Evolutionary conservation across 1,140 invertebrate species (phyloP).

Genomic region (Coelopa frigida): DNA sequence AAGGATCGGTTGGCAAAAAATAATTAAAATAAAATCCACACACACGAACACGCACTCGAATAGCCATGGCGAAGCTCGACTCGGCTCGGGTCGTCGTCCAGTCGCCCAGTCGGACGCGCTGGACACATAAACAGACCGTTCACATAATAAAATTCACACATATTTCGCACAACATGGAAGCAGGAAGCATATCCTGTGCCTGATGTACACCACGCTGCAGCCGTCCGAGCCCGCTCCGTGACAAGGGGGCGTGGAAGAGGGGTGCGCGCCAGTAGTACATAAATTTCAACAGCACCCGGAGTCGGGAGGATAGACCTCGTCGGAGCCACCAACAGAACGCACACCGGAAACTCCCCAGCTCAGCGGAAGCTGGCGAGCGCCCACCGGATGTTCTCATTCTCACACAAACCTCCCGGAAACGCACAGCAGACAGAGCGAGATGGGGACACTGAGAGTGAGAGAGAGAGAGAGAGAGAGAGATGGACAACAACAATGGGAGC

Average conservation of each 20-base stretch:
- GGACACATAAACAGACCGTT: constrained; percentile 31
- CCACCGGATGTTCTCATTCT: no score
- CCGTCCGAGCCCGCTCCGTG: no score
- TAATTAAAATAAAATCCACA: constrained; percentile 16
- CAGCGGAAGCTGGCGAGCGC: no score
- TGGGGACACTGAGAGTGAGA: background rate
- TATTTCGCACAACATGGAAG: constrained; percentile 33
- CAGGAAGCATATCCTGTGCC: constrained; percentile 31
- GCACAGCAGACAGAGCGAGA: background rate
- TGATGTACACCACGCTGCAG: constrained; percentile 10
- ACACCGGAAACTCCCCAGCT: no score
- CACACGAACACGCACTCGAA: constrained; percentile 2
- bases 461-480: background rate
- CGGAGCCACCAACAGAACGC: no score
- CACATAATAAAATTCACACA: constrained; percentile 40
- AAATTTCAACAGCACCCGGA: no score
- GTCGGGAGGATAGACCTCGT: no score
- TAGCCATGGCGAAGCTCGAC: background rate
- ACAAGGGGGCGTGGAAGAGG: no score
- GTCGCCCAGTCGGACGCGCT: constrained; percentile 15
- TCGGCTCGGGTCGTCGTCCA: no score
- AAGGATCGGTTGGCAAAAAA: constrained; percentile 1
- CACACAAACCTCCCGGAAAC: no score
- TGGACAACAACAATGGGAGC: background rate
- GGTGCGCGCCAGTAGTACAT: no score